Evolutionary conservation across 2,113 vertebrate genomes (phyloP).

Genomic region (Vidua macroura): DNA sequence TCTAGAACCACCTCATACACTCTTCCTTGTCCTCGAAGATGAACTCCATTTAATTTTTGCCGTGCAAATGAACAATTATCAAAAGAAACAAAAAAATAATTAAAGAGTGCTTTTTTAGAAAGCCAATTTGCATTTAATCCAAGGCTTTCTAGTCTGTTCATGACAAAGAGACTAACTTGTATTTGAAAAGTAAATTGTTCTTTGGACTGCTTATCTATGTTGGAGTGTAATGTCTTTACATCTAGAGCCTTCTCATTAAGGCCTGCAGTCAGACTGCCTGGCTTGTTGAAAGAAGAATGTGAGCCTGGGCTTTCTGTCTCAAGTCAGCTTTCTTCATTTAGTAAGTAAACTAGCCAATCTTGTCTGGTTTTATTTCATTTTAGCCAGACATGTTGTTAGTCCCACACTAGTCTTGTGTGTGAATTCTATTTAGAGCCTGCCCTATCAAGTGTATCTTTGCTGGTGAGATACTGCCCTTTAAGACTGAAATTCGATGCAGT

Average conservation of each 20-base stretch:
- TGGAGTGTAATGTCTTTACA: neutral
- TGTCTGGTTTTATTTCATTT: neutral
- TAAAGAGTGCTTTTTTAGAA: neutral
- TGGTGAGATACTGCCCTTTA: neutral
- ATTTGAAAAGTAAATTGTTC: conserved; percentile 3
- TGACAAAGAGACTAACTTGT: neutral
- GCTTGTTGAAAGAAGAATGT: neutral
- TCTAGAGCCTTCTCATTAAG: neutral
- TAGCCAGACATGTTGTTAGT: neutral
- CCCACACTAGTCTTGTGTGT: neutral
- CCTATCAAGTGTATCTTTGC: neutral
- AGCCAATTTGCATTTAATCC: neutral
- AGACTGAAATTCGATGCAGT: neutral
- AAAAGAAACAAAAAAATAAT: neutral
- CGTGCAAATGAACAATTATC: neutral
- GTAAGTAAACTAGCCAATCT: neutral
- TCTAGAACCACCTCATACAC: neutral
- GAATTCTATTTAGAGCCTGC: neutral
- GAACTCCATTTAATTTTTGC: neutral
- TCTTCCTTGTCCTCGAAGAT: neutral
- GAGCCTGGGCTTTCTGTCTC: neutral
- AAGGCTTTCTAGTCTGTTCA: neutral
- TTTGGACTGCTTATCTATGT: conserved; percentile 36
- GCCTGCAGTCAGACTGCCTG: neutral
- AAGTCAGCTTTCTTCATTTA: neutral